Evolutionary conservation across 1,140 invertebrate species (phyloP).

Genomic region (Lutraria rhynchaena): DNA sequence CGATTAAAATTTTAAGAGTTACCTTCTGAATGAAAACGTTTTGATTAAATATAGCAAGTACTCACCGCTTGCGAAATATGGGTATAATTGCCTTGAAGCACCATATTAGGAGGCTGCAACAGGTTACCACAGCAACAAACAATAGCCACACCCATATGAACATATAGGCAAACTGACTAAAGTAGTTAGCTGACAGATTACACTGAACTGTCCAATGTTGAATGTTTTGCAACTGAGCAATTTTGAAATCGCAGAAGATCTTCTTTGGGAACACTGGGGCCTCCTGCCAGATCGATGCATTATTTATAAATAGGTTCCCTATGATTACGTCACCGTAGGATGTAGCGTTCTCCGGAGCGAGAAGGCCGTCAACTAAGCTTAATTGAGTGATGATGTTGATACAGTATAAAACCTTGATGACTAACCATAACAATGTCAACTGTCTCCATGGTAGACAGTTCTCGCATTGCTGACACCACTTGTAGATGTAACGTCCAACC

Average conservation of each 20-base stretch:
- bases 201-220: conserved; percentile 6
- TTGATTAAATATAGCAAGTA: too few species aligned
- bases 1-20: too few species aligned
- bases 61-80: conserved; percentile 35
- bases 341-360: conserved; percentile 8
- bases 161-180: conserved; percentile 36
- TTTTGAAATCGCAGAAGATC: neutral
- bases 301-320: conserved; percentile 20
- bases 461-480: conserved; percentile 40
- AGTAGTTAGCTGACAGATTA: conserved; percentile 9
- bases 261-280: conserved; percentile 10
- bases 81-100: conserved; percentile 18
- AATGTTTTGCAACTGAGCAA: neutral
- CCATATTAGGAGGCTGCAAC: conserved; percentile 18
- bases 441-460: too few species aligned
- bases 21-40: too few species aligned
- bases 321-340: conserved; percentile 35
- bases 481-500: conserved; percentile 20
- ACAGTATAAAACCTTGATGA: conserved; percentile 37
- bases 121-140: conserved; percentile 47
- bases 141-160: conserved; percentile 50
- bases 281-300: conserved; percentile 32
- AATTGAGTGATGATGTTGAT: conserved; percentile 25
- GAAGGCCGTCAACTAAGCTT: neutral
- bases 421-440: too few species aligned